These are phyloP conservation scores for Promerops cafer DNA, from an alignment of 2,113 vertebrate genomes.

Conservation along the genomic window DNA sequence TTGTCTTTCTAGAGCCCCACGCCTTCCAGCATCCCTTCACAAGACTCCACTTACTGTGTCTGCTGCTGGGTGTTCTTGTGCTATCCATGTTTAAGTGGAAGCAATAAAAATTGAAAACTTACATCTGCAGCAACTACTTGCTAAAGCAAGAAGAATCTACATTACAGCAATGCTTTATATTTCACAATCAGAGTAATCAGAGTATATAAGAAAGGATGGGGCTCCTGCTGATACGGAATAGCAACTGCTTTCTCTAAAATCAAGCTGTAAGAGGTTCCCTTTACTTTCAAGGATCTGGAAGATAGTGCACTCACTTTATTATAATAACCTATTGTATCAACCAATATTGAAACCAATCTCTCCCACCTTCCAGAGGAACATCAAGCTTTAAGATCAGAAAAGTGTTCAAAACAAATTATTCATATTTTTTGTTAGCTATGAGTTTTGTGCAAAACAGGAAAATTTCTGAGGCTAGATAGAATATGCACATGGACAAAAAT, in stretches of 20 bases:
- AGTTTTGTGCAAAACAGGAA: not conserved
- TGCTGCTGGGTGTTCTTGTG: not conserved
- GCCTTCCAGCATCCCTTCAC: not conserved
- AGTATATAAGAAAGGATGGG: not conserved
- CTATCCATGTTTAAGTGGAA: not conserved
- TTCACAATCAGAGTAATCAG: constrained; percentile 35
- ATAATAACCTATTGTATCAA: not conserved
- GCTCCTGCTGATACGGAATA: not conserved
- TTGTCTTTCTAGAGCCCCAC: not conserved
- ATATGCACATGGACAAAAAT: not conserved
- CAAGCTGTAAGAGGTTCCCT: not conserved
- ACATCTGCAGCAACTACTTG: not conserved
- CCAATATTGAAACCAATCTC: not conserved
- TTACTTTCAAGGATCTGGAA: constrained; percentile 1
- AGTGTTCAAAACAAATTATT: not conserved
- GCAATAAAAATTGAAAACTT: not conserved
- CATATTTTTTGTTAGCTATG: not conserved
- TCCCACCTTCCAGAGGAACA: not conserved
- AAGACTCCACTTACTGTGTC: not conserved
- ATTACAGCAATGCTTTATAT: not conserved
- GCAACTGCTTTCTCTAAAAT: constrained; percentile 27
- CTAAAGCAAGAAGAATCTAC: not conserved
- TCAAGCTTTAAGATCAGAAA: not conserved
- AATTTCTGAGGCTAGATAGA: not conserved
- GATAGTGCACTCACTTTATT: not conserved